A percentile compares a stretch with the other conserved stretches of the same genome.
phyloP scores from a whole-genome alignment of 2,888 invertebrate species.

The Spodoptera littoralis region DNA sequence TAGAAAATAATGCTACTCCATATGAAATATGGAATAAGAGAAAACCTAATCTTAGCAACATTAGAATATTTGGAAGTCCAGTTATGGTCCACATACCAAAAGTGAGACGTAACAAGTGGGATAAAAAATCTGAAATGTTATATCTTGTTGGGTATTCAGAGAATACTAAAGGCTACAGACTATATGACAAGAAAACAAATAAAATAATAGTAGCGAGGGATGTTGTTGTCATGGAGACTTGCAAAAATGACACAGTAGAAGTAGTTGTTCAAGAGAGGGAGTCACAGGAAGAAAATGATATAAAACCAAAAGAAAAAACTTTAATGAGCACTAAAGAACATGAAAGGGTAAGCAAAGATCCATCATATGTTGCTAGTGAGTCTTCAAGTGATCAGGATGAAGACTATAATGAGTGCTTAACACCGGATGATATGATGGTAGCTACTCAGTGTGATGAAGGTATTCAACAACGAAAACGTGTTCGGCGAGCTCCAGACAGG shows the following conservation, averaged over 20 bases:
- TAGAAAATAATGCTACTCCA: too few species aligned
- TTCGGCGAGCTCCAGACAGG: too few species aligned
- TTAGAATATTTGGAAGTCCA: slow-evolving; percentile 3
- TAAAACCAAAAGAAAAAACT: background rate
- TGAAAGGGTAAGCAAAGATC: slow-evolving; percentile 1
- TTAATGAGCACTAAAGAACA: background rate
- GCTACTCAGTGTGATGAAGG: too few species aligned
- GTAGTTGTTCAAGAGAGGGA: background rate
- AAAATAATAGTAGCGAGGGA: slow-evolving; percentile 17
- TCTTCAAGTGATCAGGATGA: too few species aligned
- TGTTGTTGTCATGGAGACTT: slow-evolving; percentile 38
- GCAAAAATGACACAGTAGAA: background rate
- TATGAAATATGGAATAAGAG: too few species aligned
- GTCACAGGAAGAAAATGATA: background rate
- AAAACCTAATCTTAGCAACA: slow-evolving; percentile 1
- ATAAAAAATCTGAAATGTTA: background rate
- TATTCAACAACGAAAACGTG: too few species aligned
- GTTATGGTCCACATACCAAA: slow-evolving; percentile 20
- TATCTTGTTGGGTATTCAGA: slow-evolving; percentile 28
- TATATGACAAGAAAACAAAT: slow-evolving; percentile 7
- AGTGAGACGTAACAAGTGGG: slow-evolving; percentile 1
- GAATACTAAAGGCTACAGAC: slow-evolving; percentile 43
- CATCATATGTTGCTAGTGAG: too few species aligned
- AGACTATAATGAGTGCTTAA: too few species aligned
- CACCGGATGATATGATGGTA: too few species aligned